Evolutionary conservation across 2,113 vertebrate genomes (phyloP).

Genomic region (Gobius niger): DNA sequence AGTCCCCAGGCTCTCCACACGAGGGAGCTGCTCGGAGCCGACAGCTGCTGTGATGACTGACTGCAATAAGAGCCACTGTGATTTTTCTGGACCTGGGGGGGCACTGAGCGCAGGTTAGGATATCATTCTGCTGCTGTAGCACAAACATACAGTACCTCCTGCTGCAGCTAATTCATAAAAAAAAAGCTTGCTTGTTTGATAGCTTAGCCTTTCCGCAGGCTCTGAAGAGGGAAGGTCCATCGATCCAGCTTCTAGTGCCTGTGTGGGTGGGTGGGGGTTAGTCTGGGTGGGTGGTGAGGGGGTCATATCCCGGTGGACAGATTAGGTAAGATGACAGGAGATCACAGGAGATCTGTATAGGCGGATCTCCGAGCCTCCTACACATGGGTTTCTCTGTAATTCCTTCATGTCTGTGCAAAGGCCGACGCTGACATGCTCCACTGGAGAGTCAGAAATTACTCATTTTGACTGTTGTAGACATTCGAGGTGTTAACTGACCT

Average conservation of each 20-base stretch:
- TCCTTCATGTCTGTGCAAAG: neutral
- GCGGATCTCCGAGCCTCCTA: conserved; percentile 17
- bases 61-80: neutral
- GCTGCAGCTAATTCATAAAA: neutral
- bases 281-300: neutral
- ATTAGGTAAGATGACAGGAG: conserved; percentile 51
- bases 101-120: neutral
- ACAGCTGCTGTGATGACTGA: neutral
- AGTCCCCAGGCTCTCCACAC: conserved; percentile 44
- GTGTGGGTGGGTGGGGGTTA: conserved; percentile 3
- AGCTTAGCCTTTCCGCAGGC: conserved; percentile 4
- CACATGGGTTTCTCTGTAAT: neutral
- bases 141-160: neutral
- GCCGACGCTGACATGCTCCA: neutral
- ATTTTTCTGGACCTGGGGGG: conserved; percentile 5
- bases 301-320: conserved; percentile 25
- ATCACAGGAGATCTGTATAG: conserved; percentile 19
- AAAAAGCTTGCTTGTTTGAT: neutral
- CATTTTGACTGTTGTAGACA: too few species aligned
- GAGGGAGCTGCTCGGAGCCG: conserved; percentile 49
- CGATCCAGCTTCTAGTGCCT: conserved; percentile 23
- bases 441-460: neutral
- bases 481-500: too few species aligned
- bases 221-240: conserved; percentile 14
- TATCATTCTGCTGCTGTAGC: neutral